These are phyloP conservation scores for Caenorhabditis tropicalis DNA, from an alignment of 1,140 invertebrate genomes.

Conservation along the genomic window DNA sequence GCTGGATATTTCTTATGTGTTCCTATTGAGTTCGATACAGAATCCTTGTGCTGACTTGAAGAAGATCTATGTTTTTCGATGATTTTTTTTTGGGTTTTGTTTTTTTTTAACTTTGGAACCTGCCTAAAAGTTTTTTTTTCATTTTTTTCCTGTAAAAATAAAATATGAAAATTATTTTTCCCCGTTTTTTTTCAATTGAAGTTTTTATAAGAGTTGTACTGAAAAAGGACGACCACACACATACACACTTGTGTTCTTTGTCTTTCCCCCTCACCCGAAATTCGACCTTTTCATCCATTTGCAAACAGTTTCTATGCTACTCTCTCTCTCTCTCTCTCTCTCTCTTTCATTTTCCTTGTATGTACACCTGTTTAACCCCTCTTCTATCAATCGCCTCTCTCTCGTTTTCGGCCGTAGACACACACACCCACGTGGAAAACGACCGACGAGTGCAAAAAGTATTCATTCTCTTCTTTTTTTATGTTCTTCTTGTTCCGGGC, in stretches of 20 bases:
- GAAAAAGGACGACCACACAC: no score
- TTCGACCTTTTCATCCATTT: neutral
- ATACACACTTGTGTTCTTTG: neutral
- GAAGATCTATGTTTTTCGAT: neutral
- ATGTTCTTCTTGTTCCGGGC: no score
- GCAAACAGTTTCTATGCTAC: neutral
- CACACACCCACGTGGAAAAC: neutral
- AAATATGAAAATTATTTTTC: no score
- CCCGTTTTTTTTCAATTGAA: no score
- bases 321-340: neutral
- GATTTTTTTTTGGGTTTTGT: neutral
- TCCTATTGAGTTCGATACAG: neutral
- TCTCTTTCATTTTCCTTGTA: neutral
- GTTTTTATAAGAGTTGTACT: no score
- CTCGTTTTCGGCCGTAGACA: neutral
- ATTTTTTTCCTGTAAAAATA: no score
- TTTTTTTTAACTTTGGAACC: no score
- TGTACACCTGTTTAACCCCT: neutral
- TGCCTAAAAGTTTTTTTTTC: no score
- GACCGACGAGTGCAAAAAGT: neutral
- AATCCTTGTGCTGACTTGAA: neutral
- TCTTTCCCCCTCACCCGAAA: no score
- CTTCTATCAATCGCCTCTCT: neutral
- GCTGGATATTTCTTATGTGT: neutral
- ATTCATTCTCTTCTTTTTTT: no score